Base-by-base conservation (phyloP, 2,888 invertebrate genomes). In the Ichneumoninae sp. region DNA sequence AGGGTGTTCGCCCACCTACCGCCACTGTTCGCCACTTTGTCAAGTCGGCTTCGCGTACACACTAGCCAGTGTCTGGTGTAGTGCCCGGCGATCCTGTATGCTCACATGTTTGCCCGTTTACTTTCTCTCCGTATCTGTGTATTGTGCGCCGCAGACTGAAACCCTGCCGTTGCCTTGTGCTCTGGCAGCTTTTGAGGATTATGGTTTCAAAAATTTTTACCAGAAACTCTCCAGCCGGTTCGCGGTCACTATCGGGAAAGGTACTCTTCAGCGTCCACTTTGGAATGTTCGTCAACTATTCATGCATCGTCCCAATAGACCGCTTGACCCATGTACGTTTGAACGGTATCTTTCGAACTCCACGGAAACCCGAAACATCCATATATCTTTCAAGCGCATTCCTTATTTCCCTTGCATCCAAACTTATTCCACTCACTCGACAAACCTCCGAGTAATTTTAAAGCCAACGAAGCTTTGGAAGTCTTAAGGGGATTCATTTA, bases 1-100 rank as follows among this genome's bases (percentile, higher is more conserved):
- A 89, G 88, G 87, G 84, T 89, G 88, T 87, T 88, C 87, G 79
- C 71, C 82, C 40, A 60, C 69, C 77, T 52, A 26, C 75, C 66
- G 65, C 83, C 54, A 69, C 84, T 86, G 80, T 82, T 83, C 85
- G 84, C 89, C 83, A 88, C 86, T 89, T 89, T 88, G 89, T 89
- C 88, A 89, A 88, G 86, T 86, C 78, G 70, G 75, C 76, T 85
- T 54, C 70, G 68, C 66, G 33, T n/a, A 69, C 72, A 77, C 80
- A 72, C 70, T 16, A 7, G 16, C 50, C 79, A 13, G 22, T 36
- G 62, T 30, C 54, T 65, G 65, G 76, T 66, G 22, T 30, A 40
- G 44, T 40, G 44, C 40, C 26, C 13, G 52, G 44, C 54, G 50
- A 44, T 26, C 26, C 52, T 54, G 50, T 74, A 69, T 50, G 74